phyloP scores from a whole-genome alignment of 1,140 invertebrate genomes.

The Gonatopus flavifemur region DNA sequence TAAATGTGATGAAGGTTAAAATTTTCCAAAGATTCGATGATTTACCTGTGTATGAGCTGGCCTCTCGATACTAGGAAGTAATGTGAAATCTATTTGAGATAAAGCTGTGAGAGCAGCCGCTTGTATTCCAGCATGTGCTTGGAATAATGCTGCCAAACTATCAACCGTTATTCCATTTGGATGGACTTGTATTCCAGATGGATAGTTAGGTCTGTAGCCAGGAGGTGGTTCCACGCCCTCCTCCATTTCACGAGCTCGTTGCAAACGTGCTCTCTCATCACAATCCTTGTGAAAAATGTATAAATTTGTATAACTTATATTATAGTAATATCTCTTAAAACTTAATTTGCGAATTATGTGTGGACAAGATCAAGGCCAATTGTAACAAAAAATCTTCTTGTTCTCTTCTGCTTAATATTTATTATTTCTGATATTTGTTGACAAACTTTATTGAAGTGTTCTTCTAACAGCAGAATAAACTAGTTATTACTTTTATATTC shows the following conservation, averaged over 20 bases:
- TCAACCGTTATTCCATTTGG: constrained; percentile 65
- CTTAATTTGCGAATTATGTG: no score
- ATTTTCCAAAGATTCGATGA: background rate
- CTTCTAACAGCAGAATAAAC: no score
- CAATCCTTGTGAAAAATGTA: constrained; percentile 59
- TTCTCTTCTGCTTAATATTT: no score
- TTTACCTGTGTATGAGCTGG: constrained; percentile 75
- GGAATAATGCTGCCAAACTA: constrained; percentile 63
- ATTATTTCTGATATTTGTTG: no score
- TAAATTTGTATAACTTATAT: no score
- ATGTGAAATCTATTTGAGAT: constrained; percentile 57
- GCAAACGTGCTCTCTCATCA: constrained; percentile 69
- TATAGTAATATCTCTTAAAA: no score
- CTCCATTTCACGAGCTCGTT: constrained; percentile 74
- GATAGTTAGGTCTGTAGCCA: constrained; percentile 59
- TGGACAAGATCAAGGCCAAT: no score
- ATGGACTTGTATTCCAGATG: constrained; percentile 57
- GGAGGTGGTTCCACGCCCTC: constrained; percentile 73
- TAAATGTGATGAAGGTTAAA: constrained; percentile 88
- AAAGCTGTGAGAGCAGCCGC: constrained; percentile 56
- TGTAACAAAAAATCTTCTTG: no score
- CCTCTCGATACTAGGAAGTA: constrained; percentile 55
- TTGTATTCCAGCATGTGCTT: constrained; percentile 60
- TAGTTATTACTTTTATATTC: background rate
- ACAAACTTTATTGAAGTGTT: no score